Percentiles rank a stretch among this genome's conserved stretches.
These are phyloP conservation scores for Agriopis aurantiaria DNA, from an alignment of 2,888 invertebrate species.

Conservation along the genomic window DNA sequence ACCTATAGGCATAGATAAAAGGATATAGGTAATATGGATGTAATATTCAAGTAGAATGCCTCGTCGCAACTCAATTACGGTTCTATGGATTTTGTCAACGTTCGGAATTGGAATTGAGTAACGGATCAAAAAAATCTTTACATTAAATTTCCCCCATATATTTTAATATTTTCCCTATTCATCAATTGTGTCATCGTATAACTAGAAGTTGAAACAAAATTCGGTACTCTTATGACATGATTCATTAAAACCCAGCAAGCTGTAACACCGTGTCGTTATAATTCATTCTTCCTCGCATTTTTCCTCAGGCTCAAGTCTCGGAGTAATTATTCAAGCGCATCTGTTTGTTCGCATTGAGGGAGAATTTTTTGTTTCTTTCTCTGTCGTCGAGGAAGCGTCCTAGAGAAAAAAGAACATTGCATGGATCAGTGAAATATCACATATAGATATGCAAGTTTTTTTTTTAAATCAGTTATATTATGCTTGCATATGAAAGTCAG, in stretches of 20 bases:
- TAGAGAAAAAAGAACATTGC: background rate
- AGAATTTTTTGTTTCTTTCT: slow-evolving; percentile 48
- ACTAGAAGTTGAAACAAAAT: background rate
- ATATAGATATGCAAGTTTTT: background rate
- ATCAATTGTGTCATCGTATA: background rate
- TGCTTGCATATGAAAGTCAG: too few relatives aligned
- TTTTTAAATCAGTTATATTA: background rate
- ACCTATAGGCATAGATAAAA: too few relatives aligned
- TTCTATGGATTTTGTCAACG: too few relatives aligned
- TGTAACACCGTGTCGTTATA: slow-evolving; percentile 23
- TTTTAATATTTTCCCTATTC: too few relatives aligned
- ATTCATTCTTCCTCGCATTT: slow-evolving; percentile 32
- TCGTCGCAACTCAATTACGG: too few relatives aligned
- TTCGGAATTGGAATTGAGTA: too few relatives aligned
- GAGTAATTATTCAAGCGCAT: slow-evolving; percentile 71
- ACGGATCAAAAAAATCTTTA: too few relatives aligned
- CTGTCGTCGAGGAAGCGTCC: background rate
- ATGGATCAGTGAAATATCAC: background rate
- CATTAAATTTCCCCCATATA: too few relatives aligned
- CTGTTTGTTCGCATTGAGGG: slow-evolving; percentile 71
- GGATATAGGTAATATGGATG: too few relatives aligned
- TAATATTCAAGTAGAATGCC: too few relatives aligned
- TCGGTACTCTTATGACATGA: background rate
- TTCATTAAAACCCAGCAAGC: slow-evolving; percentile 10
- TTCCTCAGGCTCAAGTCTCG: slow-evolving; percentile 31